Evolutionary conservation across 2,797 vertebrate genomes (phyloP).

Genomic region (Poeciliopsis infans): DNA sequence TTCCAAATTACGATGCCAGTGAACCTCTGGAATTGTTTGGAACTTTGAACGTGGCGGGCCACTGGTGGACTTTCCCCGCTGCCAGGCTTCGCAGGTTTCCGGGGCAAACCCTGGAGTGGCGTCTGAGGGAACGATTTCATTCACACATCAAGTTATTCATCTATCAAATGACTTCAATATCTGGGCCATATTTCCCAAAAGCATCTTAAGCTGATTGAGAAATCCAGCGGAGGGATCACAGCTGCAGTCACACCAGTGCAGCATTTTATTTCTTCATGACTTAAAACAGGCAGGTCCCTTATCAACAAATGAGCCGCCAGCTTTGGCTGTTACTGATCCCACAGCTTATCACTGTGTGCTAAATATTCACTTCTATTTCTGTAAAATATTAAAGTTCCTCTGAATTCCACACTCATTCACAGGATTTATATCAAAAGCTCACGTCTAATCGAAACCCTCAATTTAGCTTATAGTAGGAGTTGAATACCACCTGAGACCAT

Average conservation of each 20-base stretch:
- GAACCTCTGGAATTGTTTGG: too few relatives aligned
- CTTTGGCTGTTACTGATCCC: neutral
- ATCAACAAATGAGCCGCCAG: neutral
- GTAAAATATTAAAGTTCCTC: neutral
- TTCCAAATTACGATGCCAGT: too few relatives aligned
- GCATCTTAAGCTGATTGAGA: slow-evolving; percentile 11
- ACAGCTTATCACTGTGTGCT: neutral
- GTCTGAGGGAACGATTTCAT: neutral
- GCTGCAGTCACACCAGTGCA: neutral
- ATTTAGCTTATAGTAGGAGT: neutral
- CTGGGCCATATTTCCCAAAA: slow-evolving; percentile 2
- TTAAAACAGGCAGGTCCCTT: neutral
- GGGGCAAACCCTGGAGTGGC: too few relatives aligned
- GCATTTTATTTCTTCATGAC: neutral
- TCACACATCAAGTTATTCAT: neutral
- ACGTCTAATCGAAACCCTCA: neutral
- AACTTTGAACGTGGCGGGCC: too few relatives aligned
- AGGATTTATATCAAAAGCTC: neutral
- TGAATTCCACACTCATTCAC: neutral
- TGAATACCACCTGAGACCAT: neutral
- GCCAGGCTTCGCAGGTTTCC: too few relatives aligned
- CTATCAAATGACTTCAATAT: neutral
- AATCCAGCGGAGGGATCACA: neutral
- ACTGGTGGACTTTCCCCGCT: too few relatives aligned
- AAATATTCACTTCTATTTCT: neutral